These are phyloP conservation scores for Nowickia ferox DNA, from an alignment of 2,888 invertebrate genomes.

Conservation along the genomic window DNA sequence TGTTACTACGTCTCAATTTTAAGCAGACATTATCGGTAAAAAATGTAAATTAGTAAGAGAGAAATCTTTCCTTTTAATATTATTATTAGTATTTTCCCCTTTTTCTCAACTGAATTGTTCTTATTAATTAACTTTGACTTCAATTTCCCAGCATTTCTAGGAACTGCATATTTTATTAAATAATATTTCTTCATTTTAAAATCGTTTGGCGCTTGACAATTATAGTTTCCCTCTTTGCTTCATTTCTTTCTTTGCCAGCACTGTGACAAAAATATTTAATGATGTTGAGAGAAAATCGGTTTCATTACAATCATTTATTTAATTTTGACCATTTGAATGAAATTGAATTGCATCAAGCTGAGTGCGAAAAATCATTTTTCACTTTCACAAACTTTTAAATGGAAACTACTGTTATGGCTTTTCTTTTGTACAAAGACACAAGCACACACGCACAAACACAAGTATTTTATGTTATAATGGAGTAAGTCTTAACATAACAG, in stretches of 20 bases:
- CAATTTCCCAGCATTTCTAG: neutral
- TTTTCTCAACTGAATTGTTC: neutral
- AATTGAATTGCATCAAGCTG: slow-evolving; percentile 63
- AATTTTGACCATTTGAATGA: slow-evolving; percentile 64
- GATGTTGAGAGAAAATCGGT: slow-evolving; percentile 46
- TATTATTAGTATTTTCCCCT: neutral
- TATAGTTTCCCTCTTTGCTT: neutral
- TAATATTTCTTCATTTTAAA: slow-evolving; percentile 49
- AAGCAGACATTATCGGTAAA: no score
- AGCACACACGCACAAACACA: neutral
- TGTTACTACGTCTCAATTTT: no score
- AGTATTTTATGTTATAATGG: no score
- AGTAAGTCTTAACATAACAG: neutral
- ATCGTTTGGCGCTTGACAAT: slow-evolving; percentile 50
- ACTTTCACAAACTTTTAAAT: slow-evolving; percentile 56
- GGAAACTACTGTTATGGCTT: slow-evolving; percentile 3
- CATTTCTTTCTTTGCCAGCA: neutral
- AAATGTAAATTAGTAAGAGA: no score
- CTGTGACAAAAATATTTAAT: slow-evolving; percentile 45
- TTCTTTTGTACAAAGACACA: neutral
- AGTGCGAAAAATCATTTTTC: slow-evolving; percentile 70
- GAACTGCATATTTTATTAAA: neutral
- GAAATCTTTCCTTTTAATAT: neutral
- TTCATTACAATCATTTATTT: slow-evolving; percentile 63
- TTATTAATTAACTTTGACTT: slow-evolving; percentile 29